Percentiles rank a stretch among this genome's conserved stretches.
Conservation (phyloP, 2,888 invertebrate genomes). For the Meteorus colon region DNA sequence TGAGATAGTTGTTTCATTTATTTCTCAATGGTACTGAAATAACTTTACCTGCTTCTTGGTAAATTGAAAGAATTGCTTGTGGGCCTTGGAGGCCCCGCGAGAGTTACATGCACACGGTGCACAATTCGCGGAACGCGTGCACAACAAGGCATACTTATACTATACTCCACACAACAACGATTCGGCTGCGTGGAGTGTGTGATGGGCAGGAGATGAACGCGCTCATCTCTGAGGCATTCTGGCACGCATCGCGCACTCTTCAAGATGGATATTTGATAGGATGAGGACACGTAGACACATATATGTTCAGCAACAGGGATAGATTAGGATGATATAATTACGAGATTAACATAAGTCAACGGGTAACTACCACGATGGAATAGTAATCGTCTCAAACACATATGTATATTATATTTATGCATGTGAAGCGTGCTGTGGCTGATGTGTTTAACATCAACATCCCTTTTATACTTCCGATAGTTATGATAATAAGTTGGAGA, state of each 20-base stretch:
- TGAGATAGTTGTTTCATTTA: conserved; percentile 34
- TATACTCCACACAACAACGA: neutral
- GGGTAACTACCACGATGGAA: conserved; percentile 65
- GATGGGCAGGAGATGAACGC: neutral
- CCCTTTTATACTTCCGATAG: neutral
- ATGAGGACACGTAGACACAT: conserved; percentile 65
- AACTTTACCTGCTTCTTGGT: neutral
- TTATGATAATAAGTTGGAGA: neutral
- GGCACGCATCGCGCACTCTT: conserved; percentile 71
- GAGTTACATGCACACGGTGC: neutral
- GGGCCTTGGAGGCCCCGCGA: conserved; percentile 1
- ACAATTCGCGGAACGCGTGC: neutral
- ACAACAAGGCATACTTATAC: neutral
- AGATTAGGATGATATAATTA: conserved; percentile 74
- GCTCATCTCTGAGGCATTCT: conserved; percentile 62
- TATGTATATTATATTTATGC: conserved; percentile 52
- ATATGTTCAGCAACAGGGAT: conserved; percentile 59
- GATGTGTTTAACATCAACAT: neutral
- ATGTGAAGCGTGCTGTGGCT: too few species aligned
- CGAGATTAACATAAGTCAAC: conserved; percentile 73
- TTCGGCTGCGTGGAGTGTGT: neutral
- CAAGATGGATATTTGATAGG: conserved; percentile 72
- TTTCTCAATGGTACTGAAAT: conserved; percentile 10
- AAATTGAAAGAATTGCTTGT: neutral
- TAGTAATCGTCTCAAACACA: conserved; percentile 69